These are phyloP conservation scores for Stenchaetothrips biformis DNA, from an alignment of 2,888 invertebrate species.

Conservation along the genomic window DNA sequence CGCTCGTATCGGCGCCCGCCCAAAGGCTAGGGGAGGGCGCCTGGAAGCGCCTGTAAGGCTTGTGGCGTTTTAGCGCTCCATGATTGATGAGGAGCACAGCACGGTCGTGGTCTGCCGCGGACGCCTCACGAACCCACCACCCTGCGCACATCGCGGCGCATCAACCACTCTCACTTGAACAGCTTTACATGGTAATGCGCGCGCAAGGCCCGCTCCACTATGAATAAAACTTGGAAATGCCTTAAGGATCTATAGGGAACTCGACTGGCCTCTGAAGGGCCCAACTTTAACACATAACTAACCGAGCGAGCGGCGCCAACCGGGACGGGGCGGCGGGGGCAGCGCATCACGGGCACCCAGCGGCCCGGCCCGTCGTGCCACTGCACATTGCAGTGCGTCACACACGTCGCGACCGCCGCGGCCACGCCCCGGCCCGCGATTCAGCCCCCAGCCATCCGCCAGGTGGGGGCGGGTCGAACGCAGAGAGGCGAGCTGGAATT, in stretches of 20 bases:
- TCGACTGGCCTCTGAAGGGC: too few species aligned
- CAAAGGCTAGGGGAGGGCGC: too few species aligned
- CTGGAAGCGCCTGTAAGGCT: too few species aligned
- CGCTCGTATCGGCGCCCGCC: too few species aligned
- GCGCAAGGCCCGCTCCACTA: background rate
- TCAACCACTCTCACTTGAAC: slow-evolving; percentile 17
- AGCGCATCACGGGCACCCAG: background rate
- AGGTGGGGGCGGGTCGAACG: background rate
- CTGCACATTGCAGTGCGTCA: background rate
- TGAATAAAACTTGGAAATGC: background rate
- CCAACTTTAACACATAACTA: too few species aligned
- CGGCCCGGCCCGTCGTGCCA: background rate
- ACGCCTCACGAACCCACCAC: too few species aligned
- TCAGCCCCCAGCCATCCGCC: background rate
- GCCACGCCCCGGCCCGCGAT: background rate
- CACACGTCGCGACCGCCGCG: background rate
- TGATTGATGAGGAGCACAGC: too few species aligned
- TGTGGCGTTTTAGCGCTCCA: too few species aligned
- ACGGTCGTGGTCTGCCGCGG: too few species aligned
- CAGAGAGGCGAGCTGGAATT: background rate
- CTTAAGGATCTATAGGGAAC: background rate
- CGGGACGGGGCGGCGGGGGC: background rate
- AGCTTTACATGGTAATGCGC: slow-evolving; percentile 15
- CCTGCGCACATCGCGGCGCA: background rate
- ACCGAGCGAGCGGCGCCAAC: too few species aligned